A percentile compares a stretch with the other conserved stretches of the same genome.
These are phyloP conservation scores for Bhutanitis thaidina DNA, from an alignment of 2,888 invertebrate species.

Conservation along the genomic window DNA sequence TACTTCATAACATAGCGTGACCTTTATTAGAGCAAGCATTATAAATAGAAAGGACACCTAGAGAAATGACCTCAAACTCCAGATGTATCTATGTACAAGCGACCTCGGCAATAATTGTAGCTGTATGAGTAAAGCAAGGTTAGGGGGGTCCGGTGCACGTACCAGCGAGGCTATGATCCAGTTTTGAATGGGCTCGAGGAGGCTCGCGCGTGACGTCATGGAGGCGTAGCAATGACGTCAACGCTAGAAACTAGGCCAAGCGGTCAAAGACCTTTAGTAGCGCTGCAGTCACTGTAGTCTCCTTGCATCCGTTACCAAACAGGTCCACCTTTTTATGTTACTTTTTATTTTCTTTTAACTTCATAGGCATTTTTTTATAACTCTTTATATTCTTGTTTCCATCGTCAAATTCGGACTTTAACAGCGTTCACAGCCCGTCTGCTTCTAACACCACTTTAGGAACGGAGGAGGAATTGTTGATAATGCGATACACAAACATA, in stretches of 20 bases:
- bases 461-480: no score
- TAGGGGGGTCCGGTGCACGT: constrained; percentile 43
- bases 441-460: no score
- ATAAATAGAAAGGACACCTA: constrained; percentile 41
- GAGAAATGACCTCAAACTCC: constrained; percentile 54
- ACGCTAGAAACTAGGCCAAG: constrained; percentile 60
- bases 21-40: constrained; percentile 32
- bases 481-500: no score
- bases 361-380: no score
- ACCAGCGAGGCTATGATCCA: constrained; percentile 61
- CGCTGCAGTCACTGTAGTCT: constrained; percentile 54
- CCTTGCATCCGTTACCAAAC: constrained; percentile 29
- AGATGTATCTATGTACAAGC: constrained; percentile 34
- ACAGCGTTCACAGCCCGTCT: no score
- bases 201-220: constrained; percentile 69
- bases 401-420: no score
- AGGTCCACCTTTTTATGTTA: constrained; percentile 1
- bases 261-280: constrained; percentile 58
- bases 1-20: constrained; percentile 25
- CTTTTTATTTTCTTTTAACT: background rate
- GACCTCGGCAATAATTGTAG: constrained; percentile 44
- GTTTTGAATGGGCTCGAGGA: constrained; percentile 72
- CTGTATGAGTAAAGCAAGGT: constrained; percentile 27
- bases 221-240: constrained; percentile 74
- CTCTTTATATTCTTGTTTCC: no score